Evolutionary conservation across 2,797 vertebrate genomes (phyloP), one percentile per base, ranked within the genome.

Genomic region (Syncerus caffer): DNA sequence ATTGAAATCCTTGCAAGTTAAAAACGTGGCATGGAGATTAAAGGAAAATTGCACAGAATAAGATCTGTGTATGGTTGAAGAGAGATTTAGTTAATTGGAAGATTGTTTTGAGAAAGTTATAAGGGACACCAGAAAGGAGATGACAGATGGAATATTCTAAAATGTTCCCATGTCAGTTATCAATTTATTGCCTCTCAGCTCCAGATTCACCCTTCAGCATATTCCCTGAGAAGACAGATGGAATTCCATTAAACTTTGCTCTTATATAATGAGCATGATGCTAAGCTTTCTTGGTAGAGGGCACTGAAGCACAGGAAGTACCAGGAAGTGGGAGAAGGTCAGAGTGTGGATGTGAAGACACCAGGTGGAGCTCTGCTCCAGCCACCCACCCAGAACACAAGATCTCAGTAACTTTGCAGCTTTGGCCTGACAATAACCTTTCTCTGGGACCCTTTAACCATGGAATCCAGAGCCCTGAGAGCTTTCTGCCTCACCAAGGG

Each of bases 1-100:
- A 27, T 21, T 78, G 27, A 86, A 83, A 83, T 86, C 14, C 17
- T 92, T 92, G 2, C 15, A 67, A 71, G 6, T 47, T 58, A 76
- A 90, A 71, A 60, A 16, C 16, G 15, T 79, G 64, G 9, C 71
- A 57, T 42, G 82, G 7, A 34, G 45, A 80, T 53, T 34, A 78
- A 85, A 84, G 45, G 31, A 80, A 60, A 93, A 31, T 25, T 78
- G 25, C 45, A 27, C 78, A 47, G n/a, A 86, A 29, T 55, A 64
- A 67, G 17, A 58, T 34, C 34, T 67, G 9, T 53, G 4, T 16
- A 15, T 19, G 16, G 57, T 42, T 86, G 50, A 92, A 82, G 74
- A 95, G 53, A 92, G 31, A 87, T 29, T 38, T 82, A 57, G 11
- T 86, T 55, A 94, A 76, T 17, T 86, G 53, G 80, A 97, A 94